Evolutionary conservation across 2,888 invertebrate species (phyloP).

Genomic region (Aleiodes leptofemur): DNA sequence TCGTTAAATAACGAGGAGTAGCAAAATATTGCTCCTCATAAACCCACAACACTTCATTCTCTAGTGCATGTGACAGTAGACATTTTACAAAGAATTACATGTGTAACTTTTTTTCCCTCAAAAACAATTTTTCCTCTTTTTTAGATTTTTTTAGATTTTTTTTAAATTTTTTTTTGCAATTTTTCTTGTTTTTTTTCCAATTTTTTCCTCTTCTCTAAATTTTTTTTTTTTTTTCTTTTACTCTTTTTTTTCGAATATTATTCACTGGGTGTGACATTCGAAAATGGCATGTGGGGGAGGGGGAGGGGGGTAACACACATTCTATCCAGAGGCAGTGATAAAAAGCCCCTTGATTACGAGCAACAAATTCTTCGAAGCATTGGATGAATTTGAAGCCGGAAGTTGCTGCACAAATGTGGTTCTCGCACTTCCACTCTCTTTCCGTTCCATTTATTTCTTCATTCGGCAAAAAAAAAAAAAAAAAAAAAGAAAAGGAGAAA

Average conservation of each 20-base stretch:
- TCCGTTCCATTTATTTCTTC: conserved; percentile 44
- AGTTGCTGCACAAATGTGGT: conserved; percentile 45
- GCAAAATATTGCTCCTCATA: too few relatives aligned
- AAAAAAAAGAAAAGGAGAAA: too few relatives aligned
- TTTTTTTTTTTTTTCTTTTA: background rate
- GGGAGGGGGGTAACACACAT: too few relatives aligned
- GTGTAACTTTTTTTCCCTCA: conserved; percentile 35
- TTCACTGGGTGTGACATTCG: background rate
- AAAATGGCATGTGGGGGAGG: background rate
- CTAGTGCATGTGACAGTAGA: too few relatives aligned
- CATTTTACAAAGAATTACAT: too few relatives aligned
- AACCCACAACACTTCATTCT: too few relatives aligned
- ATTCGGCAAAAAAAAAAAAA: too few relatives aligned
- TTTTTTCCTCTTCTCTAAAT: conserved; percentile 40
- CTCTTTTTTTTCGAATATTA: background rate
- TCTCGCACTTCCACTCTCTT: conserved; percentile 37
- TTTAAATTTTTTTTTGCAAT: too few relatives aligned
- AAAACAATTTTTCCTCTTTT: too few relatives aligned
- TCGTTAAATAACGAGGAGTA: too few relatives aligned
- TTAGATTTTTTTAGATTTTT: too few relatives aligned
- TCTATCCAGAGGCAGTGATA: conserved; percentile 18
- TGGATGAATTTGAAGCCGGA: conserved; percentile 32
- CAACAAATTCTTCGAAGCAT: conserved; percentile 37
- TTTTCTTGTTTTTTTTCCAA: too few relatives aligned
- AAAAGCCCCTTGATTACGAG: conserved; percentile 38